phyloP scores from a whole-genome alignment of 2,888 invertebrate genomes.

The Lordiphosa fenestrarum region DNA sequence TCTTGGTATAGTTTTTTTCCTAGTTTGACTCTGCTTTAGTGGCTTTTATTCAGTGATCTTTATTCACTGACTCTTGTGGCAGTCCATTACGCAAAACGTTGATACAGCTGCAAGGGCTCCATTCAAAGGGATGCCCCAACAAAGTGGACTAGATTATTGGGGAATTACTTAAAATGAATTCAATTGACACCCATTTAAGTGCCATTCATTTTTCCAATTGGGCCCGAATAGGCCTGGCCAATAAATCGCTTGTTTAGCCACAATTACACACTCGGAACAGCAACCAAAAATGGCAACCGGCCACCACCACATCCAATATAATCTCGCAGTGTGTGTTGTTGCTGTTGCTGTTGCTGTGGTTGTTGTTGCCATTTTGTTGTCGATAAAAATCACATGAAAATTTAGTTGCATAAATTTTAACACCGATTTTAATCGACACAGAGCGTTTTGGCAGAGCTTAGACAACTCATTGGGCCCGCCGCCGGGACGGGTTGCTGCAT shows the following conservation, averaged over 20 bases:
- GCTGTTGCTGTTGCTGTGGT: conserved; percentile 21
- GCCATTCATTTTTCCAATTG: conserved; percentile 36
- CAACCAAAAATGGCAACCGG: conserved; percentile 46
- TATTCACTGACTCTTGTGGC: too few relatives aligned
- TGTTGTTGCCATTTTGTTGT: conserved; percentile 21
- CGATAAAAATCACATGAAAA: conserved; percentile 69
- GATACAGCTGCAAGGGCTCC: too few relatives aligned
- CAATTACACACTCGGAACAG: conserved; percentile 46
- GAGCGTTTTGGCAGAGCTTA: not conserved
- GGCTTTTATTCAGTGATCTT: too few relatives aligned
- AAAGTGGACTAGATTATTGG: too few relatives aligned
- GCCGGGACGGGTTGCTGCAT: conserved; percentile 11
- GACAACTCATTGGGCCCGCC: not conserved
- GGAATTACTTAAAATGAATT: too few relatives aligned
- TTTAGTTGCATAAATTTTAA: conserved; percentile 75
- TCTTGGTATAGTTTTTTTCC: too few relatives aligned
- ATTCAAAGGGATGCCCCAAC: too few relatives aligned
- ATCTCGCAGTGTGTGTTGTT: conserved; percentile 11
- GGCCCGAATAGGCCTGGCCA: conserved; percentile 32
- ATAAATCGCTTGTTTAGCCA: conserved; percentile 68
- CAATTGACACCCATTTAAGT: conserved; percentile 5
- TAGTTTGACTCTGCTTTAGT: too few relatives aligned
- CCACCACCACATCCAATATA: conserved; percentile 42
- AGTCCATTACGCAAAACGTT: too few relatives aligned
- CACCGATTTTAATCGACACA: conserved; percentile 71